A percentile compares a stretch with the other conserved stretches of the same genome.
Conservation (phyloP, 1,140 invertebrate genomes). For the Helicoverpa zea region DNA sequence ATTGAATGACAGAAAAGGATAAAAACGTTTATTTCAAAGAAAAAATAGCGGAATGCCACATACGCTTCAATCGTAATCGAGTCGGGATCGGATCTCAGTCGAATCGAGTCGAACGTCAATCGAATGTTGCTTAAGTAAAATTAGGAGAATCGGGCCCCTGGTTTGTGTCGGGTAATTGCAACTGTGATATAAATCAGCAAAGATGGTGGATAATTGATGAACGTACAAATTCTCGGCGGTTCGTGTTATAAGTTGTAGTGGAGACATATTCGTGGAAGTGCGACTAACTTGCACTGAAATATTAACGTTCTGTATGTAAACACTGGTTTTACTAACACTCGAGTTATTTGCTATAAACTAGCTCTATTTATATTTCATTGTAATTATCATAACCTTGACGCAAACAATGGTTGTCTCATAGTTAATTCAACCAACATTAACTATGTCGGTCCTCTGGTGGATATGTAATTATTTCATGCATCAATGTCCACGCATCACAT, state of each 20-base stretch:
- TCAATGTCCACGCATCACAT: constrained; percentile 3
- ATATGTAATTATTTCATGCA: constrained; percentile 31
- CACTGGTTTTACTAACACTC: constrained; percentile 1
- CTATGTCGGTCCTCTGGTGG: neutral
- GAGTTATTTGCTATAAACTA: constrained; percentile 2
- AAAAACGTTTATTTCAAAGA: too few species aligned
- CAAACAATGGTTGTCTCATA: constrained; percentile 10
- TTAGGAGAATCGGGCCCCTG: too few species aligned
- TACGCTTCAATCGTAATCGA: too few species aligned
- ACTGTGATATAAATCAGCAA: constrained; percentile 55
- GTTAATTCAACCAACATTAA: neutral
- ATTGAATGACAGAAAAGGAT: too few species aligned
- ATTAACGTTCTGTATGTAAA: constrained; percentile 18
- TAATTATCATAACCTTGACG: constrained; percentile 33
- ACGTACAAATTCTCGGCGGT: constrained; percentile 19
- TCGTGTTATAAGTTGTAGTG: constrained; percentile 24
- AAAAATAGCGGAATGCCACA: too few species aligned
- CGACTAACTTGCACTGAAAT: neutral
- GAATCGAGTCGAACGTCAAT: too few species aligned
- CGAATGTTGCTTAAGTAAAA: too few species aligned
- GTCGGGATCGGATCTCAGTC: too few species aligned
- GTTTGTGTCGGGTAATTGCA: constrained; percentile 56
- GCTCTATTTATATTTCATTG: neutral
- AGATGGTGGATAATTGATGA: constrained; percentile 50
- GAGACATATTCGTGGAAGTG: constrained; percentile 15